A percentile compares a stretch with the other conserved stretches of the same genome.
phyloP scores from a whole-genome alignment of 2,888 invertebrate genomes.

The Leptinotarsa haldemani region DNA sequence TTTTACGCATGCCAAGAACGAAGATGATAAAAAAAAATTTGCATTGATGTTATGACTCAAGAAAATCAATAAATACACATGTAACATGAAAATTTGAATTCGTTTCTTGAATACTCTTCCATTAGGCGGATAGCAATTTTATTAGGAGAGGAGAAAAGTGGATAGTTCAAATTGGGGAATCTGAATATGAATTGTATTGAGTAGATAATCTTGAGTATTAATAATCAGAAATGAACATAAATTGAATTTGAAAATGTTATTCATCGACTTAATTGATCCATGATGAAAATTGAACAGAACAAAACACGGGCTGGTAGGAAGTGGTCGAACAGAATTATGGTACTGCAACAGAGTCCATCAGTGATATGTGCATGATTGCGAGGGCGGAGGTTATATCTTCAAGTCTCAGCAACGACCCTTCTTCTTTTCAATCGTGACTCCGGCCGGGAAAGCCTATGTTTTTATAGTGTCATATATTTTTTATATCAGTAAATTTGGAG shows the following conservation, averaged over 20 bases:
- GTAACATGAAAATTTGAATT: not conserved
- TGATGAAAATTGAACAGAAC: too few relatives aligned
- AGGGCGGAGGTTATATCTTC: too few relatives aligned
- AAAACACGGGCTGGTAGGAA: too few relatives aligned
- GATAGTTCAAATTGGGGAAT: not conserved
- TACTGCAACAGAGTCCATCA: too few relatives aligned
- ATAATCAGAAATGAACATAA: not conserved
- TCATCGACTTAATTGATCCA: too few relatives aligned
- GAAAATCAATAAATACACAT: constrained; percentile 12
- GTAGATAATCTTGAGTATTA: not conserved
- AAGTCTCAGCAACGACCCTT: too few relatives aligned
- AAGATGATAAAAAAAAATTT: not conserved
- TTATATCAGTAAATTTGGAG: too few relatives aligned
- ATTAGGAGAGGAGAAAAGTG: not conserved
- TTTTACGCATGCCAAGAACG: not conserved
- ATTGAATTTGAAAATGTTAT: not conserved
- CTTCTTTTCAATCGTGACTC: too few relatives aligned
- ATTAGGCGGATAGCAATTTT: not conserved
- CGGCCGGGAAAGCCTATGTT: too few relatives aligned
- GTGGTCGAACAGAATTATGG: too few relatives aligned
- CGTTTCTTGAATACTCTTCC: not conserved
- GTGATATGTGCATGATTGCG: too few relatives aligned
- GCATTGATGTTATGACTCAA: not conserved
- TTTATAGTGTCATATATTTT: too few relatives aligned
- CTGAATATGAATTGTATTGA: not conserved